phyloP scores from a whole-genome alignment of 1,140 invertebrate genomes.

The Scaptomyza hsui region DNA sequence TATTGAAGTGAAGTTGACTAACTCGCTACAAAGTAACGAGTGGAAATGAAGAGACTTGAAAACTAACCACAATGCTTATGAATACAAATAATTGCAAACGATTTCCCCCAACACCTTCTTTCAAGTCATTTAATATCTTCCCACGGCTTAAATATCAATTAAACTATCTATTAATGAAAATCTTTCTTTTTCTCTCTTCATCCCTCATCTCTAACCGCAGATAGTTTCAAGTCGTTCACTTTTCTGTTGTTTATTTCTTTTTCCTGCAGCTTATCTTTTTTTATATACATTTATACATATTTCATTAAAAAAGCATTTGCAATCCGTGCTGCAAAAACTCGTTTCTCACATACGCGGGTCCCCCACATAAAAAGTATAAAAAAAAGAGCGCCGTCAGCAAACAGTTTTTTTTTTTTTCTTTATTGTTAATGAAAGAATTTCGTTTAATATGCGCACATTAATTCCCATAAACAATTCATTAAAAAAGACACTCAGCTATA shows the following conservation, averaged over 20 bases:
- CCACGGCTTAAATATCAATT: conserved; percentile 22
- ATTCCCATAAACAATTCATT: conserved; percentile 78
- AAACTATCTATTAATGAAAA: conserved; percentile 11
- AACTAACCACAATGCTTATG: too few species aligned
- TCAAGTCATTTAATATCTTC: conserved; percentile 11
- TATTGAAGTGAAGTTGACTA: too few species aligned
- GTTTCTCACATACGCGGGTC: conserved; percentile 60
- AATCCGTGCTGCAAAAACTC: conserved; percentile 61
- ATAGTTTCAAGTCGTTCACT: conserved; percentile 11
- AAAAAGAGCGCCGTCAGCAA: conserved; percentile 59
- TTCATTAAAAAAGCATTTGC: conserved; percentile 82
- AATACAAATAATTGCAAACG: background rate
- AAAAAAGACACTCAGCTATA: conserved; percentile 55
- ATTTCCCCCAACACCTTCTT: background rate
- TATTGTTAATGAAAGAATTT: conserved; percentile 80
- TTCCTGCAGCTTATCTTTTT: conserved; percentile 68
- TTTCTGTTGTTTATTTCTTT: conserved; percentile 52
- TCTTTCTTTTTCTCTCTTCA: background rate
- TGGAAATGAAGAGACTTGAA: too few species aligned
- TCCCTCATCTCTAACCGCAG: conserved; percentile 19
- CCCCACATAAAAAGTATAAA: conserved; percentile 27
- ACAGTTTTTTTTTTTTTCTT: conserved; percentile 41
- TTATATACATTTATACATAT: conserved; percentile 35
- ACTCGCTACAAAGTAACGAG: too few species aligned
- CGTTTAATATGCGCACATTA: conserved; percentile 77